Evolutionary conservation across 2,113 vertebrate genomes (phyloP).

Genomic region (Grus americana): DNA sequence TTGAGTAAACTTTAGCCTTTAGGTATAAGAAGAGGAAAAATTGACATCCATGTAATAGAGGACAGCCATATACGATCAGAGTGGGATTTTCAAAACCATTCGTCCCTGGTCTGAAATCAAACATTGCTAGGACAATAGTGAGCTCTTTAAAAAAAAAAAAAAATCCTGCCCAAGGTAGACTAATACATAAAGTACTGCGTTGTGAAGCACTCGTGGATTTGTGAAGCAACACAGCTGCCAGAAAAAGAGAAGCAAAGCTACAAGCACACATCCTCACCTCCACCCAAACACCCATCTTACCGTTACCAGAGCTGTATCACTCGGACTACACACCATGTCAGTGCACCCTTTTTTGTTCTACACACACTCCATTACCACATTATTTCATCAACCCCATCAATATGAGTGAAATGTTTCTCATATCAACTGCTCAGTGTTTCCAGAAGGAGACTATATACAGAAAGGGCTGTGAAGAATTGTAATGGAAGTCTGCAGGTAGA

Average conservation of each 20-base stretch:
- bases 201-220: not conserved
- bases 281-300: not conserved
- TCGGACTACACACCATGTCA: not conserved
- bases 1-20: slow-evolving; percentile 38
- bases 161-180: not conserved
- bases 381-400: not conserved
- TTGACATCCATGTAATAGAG: slow-evolving; percentile 31
- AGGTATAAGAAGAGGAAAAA: slow-evolving; percentile 10
- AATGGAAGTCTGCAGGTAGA: not conserved
- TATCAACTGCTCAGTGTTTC: too few relatives aligned
- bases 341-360: not conserved
- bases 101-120: not conserved
- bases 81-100: slow-evolving; percentile 30
- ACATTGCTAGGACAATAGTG: not conserved
- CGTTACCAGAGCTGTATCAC: not conserved
- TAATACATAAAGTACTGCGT: not conserved
- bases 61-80: not conserved
- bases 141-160: not conserved
- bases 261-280: not conserved
- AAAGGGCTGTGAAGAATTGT: not conserved
- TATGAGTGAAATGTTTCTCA: not conserved
- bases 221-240: not conserved
- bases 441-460: not conserved
- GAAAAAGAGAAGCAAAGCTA: not conserved
- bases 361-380: not conserved